phyloP scores from a whole-genome alignment of 2,888 invertebrate species.

The Trichacis sp. region DNA sequence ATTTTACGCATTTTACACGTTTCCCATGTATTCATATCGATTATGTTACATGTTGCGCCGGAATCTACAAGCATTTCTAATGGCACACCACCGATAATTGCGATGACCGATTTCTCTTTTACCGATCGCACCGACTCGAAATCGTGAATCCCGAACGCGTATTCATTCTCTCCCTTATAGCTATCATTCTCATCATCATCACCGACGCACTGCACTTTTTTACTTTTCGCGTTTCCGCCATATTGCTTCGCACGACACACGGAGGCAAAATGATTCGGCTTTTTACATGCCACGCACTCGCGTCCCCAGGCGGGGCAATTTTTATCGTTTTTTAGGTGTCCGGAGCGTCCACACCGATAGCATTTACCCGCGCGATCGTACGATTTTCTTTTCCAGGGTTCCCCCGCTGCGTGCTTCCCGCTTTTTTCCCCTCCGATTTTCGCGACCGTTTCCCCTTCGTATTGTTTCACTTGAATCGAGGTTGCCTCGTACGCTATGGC shows the following conservation, averaged over 20 bases:
- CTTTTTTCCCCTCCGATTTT: neutral
- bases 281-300: slow-evolving; percentile 42
- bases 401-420: too few relatives aligned
- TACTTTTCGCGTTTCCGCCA: neutral
- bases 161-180: slow-evolving; percentile 8
- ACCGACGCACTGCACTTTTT: neutral
- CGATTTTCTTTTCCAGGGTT: too few relatives aligned
- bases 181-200: neutral
- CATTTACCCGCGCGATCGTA: too few relatives aligned
- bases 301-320: slow-evolving; percentile 44
- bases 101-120: slow-evolving; percentile 9
- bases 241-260: slow-evolving; percentile 29
- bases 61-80: slow-evolving; percentile 46
- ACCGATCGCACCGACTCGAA: slow-evolving; percentile 15
- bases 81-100: slow-evolving; percentile 34
- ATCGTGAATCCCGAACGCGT: slow-evolving; percentile 17
- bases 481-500: slow-evolving; percentile 13
- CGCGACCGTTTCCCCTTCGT: slow-evolving; percentile 2
- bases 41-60: slow-evolving; percentile 43
- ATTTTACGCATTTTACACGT: slow-evolving; percentile 26
- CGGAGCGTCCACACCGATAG: slow-evolving; percentile 9
- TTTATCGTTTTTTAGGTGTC: slow-evolving; percentile 13
- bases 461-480: neutral
- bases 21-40: slow-evolving; percentile 41
- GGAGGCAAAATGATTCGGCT: slow-evolving; percentile 41